Evolutionary conservation across 2,888 invertebrate genomes (phyloP).

Genomic region (Hyles lineata): DNA sequence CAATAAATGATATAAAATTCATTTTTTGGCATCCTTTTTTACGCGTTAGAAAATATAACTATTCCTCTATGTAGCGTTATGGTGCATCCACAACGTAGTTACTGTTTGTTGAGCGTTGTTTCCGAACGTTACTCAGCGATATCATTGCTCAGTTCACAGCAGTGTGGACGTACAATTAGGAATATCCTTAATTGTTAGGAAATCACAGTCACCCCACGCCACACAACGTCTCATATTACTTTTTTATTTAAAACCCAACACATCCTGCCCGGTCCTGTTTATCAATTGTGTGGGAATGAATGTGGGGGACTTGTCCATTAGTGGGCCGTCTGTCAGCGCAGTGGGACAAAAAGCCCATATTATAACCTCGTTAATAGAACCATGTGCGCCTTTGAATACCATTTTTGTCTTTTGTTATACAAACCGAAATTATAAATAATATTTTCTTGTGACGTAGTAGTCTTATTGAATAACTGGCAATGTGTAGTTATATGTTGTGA

Average conservation of each 20-base stretch:
- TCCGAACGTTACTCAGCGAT: too few relatives aligned
- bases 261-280: slow-evolving; percentile 40
- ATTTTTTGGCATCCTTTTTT: too few relatives aligned
- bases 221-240: slow-evolving; percentile 13
- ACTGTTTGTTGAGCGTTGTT: too few relatives aligned
- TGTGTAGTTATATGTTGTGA: too few relatives aligned
- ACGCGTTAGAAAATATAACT: too few relatives aligned
- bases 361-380: slow-evolving; percentile 33
- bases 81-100: too few relatives aligned
- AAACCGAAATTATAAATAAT: not conserved
- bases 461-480: not conserved
- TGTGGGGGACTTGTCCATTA: slow-evolving; percentile 41
- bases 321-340: slow-evolving; percentile 51
- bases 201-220: not conserved
- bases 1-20: too few relatives aligned
- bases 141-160: too few relatives aligned
- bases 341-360: slow-evolving; percentile 39
- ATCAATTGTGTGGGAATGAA: slow-evolving; percentile 55
- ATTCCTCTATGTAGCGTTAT: too few relatives aligned
- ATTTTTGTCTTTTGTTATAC: not conserved
- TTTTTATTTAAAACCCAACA: slow-evolving; percentile 31
- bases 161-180: too few relatives aligned
- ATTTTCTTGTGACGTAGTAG: not conserved
- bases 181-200: not conserved
- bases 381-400: slow-evolving; percentile 11